Evolutionary conservation across 1,140 invertebrate species (phyloP).

Genomic region (Leucophenga varia): DNA sequence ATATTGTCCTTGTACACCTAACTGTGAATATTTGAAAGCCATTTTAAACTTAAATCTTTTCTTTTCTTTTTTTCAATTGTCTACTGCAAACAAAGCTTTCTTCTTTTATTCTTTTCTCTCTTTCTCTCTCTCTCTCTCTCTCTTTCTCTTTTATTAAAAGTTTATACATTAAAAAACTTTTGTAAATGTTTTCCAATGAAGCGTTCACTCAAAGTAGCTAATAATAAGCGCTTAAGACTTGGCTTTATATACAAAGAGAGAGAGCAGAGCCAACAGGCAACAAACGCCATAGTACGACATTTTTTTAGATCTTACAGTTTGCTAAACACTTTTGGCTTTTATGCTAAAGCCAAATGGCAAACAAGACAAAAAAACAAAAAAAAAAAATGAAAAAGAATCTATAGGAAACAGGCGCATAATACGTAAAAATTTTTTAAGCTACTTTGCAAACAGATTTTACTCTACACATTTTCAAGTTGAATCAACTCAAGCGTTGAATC

Average conservation of each 20-base stretch:
- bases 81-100: slow-evolving; percentile 17
- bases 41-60: no score
- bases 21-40: no score
- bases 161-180: slow-evolving; percentile 32
- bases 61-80: no score
- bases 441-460: slow-evolving; percentile 27
- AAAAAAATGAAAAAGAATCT: slow-evolving; percentile 10
- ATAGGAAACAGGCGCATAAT: slow-evolving; percentile 5
- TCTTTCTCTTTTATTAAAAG: slow-evolving; percentile 31
- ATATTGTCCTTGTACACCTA: no score
- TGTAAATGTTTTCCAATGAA: slow-evolving; percentile 32
- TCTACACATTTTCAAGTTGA: no score
- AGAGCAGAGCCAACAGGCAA: no score
- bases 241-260: no score
- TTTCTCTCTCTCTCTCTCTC: background rate
- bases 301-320: slow-evolving; percentile 16
- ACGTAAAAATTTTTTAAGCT: slow-evolving; percentile 31
- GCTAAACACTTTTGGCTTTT: slow-evolving; percentile 16
- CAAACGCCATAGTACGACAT: slow-evolving; percentile 21
- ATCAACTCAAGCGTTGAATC: no score
- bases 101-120: slow-evolving; percentile 14
- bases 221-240: no score
- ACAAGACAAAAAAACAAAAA: no score
- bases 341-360: slow-evolving; percentile 32
- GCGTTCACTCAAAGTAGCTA: slow-evolving; percentile 16